Conservation (phyloP, 2,888 invertebrate species). For the Xestia xanthographa region DNA sequence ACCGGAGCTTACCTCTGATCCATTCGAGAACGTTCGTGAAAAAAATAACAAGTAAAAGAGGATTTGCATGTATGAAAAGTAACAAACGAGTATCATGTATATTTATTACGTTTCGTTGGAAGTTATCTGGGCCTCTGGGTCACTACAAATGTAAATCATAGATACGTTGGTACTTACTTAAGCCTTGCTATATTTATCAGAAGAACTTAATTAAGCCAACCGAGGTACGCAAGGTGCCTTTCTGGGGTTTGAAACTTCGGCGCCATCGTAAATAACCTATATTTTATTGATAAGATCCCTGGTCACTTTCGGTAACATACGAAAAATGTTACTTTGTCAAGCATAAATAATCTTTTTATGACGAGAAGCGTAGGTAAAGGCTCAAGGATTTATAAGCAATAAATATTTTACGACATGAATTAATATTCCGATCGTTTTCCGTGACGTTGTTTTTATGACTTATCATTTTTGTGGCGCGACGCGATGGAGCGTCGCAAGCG, state of each 20-base stretch:
- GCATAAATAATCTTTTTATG: slow-evolving; percentile 91
- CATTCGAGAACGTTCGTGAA: slow-evolving; percentile 25
- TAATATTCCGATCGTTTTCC: slow-evolving; percentile 90
- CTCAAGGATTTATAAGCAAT: slow-evolving; percentile 91
- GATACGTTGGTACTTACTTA: slow-evolving; percentile 60
- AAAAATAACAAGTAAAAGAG: slow-evolving; percentile 24
- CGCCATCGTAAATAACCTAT: slow-evolving; percentile 87
- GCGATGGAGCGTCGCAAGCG: slow-evolving; percentile 79
- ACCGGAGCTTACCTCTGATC: slow-evolving; percentile 4
- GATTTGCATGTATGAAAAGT: slow-evolving; percentile 25
- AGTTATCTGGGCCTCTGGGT: slow-evolving; percentile 73
- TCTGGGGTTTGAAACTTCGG: slow-evolving; percentile 76
- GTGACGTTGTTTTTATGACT: slow-evolving; percentile 90
- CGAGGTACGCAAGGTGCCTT: slow-evolving; percentile 69
- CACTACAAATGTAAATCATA: slow-evolving; percentile 71
- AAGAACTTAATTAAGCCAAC: slow-evolving; percentile 74
- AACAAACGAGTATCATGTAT: slow-evolving; percentile 40
- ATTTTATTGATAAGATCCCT: slow-evolving; percentile 87
- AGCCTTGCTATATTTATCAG: slow-evolving; percentile 68
- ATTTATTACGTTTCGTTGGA: slow-evolving; percentile 62
- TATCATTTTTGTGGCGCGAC: slow-evolving; percentile 89
- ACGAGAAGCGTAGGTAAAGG: slow-evolving; percentile 90
- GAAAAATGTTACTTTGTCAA: slow-evolving; percentile 90
- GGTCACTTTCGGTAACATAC: slow-evolving; percentile 88
- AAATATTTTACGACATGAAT: slow-evolving; percentile 91